Base-by-base conservation (phyloP, 1,140 invertebrate genomes). In the Myzus persicae region DNA sequence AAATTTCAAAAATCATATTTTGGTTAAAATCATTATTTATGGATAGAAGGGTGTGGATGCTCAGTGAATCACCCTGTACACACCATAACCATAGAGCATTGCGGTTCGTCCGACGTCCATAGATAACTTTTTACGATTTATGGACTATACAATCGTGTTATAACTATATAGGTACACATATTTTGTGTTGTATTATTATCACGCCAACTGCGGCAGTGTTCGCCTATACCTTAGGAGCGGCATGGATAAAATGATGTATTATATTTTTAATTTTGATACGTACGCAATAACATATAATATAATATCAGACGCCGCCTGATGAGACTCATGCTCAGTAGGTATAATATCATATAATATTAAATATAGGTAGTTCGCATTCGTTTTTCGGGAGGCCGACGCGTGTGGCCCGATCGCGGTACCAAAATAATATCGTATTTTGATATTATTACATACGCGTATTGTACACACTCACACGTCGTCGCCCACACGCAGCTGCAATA, bases 361-460 rank as follows among this genome's bases (percentile, higher is more conserved):
- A 20, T 38, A 38, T 38, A 36, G 76, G n/a, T 81, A 81, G 76
- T 84, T 84, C 8, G 31, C 59, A 31, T 85, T 84, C 24, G 38
- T 42, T 85, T 85, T 85, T 42, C n/a, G 40, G 38, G 42, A 85
- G 82, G 82, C 38, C 82, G 40, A 85, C 82, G 82, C 82, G 38
- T 85, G 82, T 85, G 82, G 82, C 40, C 38, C 18, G 40, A 42
- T 85, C 24, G 26, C 1, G 42, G 38, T 85, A 40, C 40, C 40
- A 42, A 85, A 85, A 85, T 44, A 44, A 40, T n/a, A n/a, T 76
- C 31, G 11, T 36, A 18, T 9, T n/a, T n/a, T 40, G 38, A 24
- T 22, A 40, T 24, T 84, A 26, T 84, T 84, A 40, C 7, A 84
- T 40, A 40, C 38, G 24, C 8, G 9, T 8, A 82, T 38, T n/a